These are phyloP conservation scores for Neotoxoptera formosana DNA, from an alignment of 1,140 invertebrate species.

Conservation along the genomic window DNA sequence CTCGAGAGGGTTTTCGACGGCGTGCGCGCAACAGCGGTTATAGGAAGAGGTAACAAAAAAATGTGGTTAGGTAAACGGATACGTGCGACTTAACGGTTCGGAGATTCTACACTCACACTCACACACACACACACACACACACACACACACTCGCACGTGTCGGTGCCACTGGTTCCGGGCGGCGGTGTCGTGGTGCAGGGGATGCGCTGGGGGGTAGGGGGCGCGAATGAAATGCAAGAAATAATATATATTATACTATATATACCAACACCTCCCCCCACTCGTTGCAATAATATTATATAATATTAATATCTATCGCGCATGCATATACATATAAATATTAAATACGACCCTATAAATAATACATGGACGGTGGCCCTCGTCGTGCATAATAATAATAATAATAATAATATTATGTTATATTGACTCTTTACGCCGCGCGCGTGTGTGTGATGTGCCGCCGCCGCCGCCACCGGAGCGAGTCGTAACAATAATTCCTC, in stretches of 20 bases:
- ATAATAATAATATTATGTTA: not conserved
- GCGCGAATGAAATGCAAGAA: not conserved
- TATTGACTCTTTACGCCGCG: not conserved
- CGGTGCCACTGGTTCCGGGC: not conserved
- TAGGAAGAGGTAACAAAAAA: not conserved
- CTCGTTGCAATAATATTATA: not conserved
- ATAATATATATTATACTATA: conserved; percentile 6
- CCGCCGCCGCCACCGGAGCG: conserved; percentile 10
- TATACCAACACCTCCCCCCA: not conserved
- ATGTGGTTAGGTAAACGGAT: conserved; percentile 49
- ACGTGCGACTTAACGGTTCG: conserved; percentile 50
- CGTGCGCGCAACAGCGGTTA: not conserved
- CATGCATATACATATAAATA: not conserved
- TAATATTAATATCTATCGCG: not conserved
- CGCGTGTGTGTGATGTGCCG: not conserved
- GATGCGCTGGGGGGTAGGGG: not conserved
- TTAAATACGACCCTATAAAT: conserved; percentile 6
- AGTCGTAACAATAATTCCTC: conserved; percentile 2
- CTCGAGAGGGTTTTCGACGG: conserved; percentile 30
- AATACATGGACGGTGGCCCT: not conserved
- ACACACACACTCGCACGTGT: not conserved
- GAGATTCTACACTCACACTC: not conserved
- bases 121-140: too few relatives aligned
- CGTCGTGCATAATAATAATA: conserved; percentile 16
- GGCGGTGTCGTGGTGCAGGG: not conserved